Conservation (phyloP, 2,797 vertebrate genomes). For the Esox lucius region DNA sequence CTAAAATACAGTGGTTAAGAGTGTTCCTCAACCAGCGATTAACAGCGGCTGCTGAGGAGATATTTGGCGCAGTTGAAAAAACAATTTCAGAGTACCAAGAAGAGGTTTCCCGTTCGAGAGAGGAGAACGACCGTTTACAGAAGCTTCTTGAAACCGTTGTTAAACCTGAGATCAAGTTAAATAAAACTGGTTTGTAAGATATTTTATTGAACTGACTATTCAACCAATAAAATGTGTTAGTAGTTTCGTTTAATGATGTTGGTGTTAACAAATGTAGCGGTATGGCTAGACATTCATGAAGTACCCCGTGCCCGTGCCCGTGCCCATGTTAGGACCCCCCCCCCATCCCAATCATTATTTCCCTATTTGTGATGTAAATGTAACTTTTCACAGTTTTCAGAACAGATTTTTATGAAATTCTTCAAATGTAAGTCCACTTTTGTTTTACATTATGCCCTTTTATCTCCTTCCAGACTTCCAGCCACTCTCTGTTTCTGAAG, state of each 20-base stretch:
- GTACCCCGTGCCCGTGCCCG: not conserved
- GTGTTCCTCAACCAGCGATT: not conserved
- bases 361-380: not conserved
- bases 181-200: not conserved
- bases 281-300: not conserved
- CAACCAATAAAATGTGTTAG: not conserved
- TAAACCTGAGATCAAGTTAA: conserved; percentile 5
- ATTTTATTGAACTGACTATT: not conserved
- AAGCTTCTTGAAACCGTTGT: not conserved
- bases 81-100: not conserved
- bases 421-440: not conserved
- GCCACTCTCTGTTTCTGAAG: not conserved
- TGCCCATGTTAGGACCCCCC: not conserved
- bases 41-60: not conserved
- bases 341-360: too few relatives aligned
- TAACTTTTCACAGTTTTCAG: not conserved
- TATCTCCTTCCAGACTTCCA: not conserved
- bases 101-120: not conserved
- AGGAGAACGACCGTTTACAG: not conserved
- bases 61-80: not conserved
- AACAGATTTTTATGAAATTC: not conserved
- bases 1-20: not conserved
- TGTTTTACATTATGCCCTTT: not conserved
- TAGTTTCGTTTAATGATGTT: not conserved
- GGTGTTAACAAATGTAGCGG: not conserved